Evolutionary conservation across 92 coral and sea anemone species (phyloP), one percentile per base, ranked within the genome.

Genomic region (Heteractis magnifica): DNA sequence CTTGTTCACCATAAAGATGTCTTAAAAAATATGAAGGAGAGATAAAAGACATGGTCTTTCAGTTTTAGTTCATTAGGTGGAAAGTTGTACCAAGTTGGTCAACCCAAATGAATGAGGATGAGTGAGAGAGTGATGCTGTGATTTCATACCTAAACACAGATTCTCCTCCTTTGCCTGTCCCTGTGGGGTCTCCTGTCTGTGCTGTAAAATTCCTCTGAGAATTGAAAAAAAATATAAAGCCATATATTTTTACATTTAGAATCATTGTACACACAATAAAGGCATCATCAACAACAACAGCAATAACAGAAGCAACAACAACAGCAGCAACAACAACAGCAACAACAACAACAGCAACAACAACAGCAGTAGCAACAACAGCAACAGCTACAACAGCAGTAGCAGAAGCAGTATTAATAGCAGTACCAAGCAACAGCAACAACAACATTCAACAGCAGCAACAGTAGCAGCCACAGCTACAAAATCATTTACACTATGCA

Each of bases 111-210:
- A 34, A 34, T 12, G 3, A 18, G 13, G 62, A 12, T 14, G 77
- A 11, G 9, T 41, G 6, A 72, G 13, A 21, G 34, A 72, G 77
- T 34, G 6, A 55, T 78, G 41, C 26, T 26, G n/a, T 34, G 60
- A 49, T 50, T 18, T 23, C 21, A 50, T 85, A 93, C 98, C 97
- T 92, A 86, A 92, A 96, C 5, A 96, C 88, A 52, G 99, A 89
- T 72, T 91, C 95, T 34, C 99, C 99, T 80, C 99, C 99, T 55
- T 86, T 91, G 3, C 99, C 99, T 8, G 95, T 89, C 2, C 99
- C 95, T 26, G 91, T 87, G 0, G 99, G 99, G 76, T 96, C 99
- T n/a, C 99, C 99, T 48, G 97, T 94, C 76, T 96, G 99, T 49
- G 99, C 99, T 71, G 93, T 89, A 72, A 96, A 96, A 89, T 96